Percentiles rank a stretch among this genome's conserved stretches.
These are phyloP conservation scores for Diploscapter pachys DNA, from an alignment of 1,140 invertebrate genomes.

Conservation along the genomic window DNA sequence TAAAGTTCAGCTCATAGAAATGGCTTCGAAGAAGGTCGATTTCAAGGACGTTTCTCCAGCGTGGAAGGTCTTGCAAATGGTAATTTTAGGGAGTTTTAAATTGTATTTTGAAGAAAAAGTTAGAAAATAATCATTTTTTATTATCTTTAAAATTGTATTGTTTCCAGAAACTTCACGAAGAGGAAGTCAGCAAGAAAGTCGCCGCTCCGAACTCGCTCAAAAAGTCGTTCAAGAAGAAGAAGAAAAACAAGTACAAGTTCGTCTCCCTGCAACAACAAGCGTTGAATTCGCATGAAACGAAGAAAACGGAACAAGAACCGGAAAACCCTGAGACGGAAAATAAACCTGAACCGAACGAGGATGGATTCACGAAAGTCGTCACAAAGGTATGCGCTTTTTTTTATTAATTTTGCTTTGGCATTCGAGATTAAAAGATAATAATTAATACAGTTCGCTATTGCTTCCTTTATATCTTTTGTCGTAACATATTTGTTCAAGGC, in stretches of 20 bases:
- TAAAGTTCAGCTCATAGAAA: conserved; percentile 6
- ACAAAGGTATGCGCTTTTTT: not conserved
- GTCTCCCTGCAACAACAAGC: too few species aligned
- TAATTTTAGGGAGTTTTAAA: not conserved
- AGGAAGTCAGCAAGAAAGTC: conserved; percentile 16
- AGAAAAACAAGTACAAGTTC: not conserved
- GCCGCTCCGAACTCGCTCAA: not conserved
- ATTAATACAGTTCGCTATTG: too few species aligned
- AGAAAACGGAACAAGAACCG: conserved; percentile 3
- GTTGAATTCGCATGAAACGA: not conserved
- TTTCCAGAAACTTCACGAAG: conserved; percentile 31
- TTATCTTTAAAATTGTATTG: conserved; percentile 3
- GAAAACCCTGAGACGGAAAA: conserved; percentile 9
- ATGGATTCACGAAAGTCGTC: conserved; percentile 25
- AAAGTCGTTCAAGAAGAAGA: not conserved
- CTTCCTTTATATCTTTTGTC: not conserved
- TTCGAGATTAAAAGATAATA: too few species aligned
- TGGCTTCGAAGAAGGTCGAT: conserved; percentile 18
- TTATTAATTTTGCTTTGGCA: too few species aligned
- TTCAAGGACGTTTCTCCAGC: conserved; percentile 27
- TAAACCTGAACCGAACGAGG: conserved; percentile 6
- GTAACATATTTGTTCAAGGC: not conserved
- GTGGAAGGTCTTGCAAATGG: conserved; percentile 35
- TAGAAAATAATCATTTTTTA: not conserved
- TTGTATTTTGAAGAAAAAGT: not conserved